phyloP scores from a whole-genome alignment of 2,797 vertebrate species.

The Triplophysa yarkandensis region DNA sequence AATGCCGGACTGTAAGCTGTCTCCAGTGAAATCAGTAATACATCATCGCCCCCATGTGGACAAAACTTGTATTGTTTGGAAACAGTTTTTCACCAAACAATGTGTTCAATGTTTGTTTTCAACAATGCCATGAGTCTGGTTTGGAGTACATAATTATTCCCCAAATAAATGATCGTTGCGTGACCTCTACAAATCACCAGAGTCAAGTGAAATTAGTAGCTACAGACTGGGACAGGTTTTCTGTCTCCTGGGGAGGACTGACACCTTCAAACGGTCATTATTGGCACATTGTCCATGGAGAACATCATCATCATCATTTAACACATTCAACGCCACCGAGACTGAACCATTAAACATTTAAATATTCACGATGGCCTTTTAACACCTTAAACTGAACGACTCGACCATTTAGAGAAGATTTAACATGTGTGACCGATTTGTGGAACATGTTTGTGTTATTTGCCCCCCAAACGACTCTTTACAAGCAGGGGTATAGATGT shows the following conservation, averaged over 20 bases:
- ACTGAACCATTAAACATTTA: slow-evolving; percentile 49
- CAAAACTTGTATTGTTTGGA: neutral
- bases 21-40: slow-evolving; percentile 17
- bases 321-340: slow-evolving; percentile 55
- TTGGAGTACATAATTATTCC: neutral
- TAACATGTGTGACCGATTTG: slow-evolving; percentile 11
- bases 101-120: neutral
- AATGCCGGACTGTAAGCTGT: too few species aligned
- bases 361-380: slow-evolving; percentile 60
- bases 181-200: neutral
- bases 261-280: slow-evolving; percentile 71
- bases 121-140: neutral
- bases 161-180: neutral
- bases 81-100: neutral
- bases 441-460: slow-evolving; percentile 8
- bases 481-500: slow-evolving; percentile 10
- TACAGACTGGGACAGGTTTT: neutral
- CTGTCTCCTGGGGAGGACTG: slow-evolving; percentile 53
- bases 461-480: slow-evolving; percentile 24
- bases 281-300: slow-evolving; percentile 63
- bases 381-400: slow-evolving; percentile 63
- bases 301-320: slow-evolving; percentile 53
- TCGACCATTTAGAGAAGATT: slow-evolving; percentile 28
- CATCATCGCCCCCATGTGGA: slow-evolving; percentile 44
- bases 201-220: neutral